Percentiles rank a stretch among this genome's conserved stretches.
phyloP scores from a whole-genome alignment of 2,797 vertebrate species.

The Molossus molossus region DNA sequence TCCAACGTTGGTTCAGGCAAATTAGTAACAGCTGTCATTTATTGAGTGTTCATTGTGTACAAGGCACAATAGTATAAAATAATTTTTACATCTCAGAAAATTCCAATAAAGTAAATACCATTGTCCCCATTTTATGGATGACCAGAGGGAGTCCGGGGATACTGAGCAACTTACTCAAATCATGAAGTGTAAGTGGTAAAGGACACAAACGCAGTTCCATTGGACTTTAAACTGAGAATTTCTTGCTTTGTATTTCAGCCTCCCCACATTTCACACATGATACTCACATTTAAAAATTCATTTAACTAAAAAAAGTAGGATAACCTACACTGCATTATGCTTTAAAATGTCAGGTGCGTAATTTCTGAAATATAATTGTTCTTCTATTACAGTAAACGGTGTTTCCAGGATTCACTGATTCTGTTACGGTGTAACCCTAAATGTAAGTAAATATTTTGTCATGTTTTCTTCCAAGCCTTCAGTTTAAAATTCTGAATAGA shows the following conservation, averaged over 20 bases:
- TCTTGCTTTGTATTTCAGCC: background rate
- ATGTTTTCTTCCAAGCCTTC: background rate
- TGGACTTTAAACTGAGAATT: background rate
- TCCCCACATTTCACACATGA: background rate
- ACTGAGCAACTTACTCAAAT: background rate
- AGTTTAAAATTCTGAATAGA: constrained; percentile 36
- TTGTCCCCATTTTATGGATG: background rate
- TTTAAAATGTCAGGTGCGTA: background rate
- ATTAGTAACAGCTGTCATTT: background rate
- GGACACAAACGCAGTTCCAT: background rate
- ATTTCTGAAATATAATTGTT: constrained; percentile 72
- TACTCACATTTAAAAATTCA: background rate
- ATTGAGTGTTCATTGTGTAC: background rate
- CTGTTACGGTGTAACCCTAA: constrained; percentile 92
- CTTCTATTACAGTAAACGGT: constrained; percentile 91
- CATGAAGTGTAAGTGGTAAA: background rate
- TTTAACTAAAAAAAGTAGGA: background rate
- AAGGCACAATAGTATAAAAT: background rate
- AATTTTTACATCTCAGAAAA: background rate
- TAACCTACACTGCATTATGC: background rate
- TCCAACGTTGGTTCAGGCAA: background rate
- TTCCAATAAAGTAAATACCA: background rate
- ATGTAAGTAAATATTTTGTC: constrained; percentile 89
- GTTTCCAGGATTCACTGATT: constrained; percentile 89
- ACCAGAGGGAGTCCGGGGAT: background rate